Conservation (phyloP, 2,113 vertebrate genomes). For the Arothron firmamentum region DNA sequence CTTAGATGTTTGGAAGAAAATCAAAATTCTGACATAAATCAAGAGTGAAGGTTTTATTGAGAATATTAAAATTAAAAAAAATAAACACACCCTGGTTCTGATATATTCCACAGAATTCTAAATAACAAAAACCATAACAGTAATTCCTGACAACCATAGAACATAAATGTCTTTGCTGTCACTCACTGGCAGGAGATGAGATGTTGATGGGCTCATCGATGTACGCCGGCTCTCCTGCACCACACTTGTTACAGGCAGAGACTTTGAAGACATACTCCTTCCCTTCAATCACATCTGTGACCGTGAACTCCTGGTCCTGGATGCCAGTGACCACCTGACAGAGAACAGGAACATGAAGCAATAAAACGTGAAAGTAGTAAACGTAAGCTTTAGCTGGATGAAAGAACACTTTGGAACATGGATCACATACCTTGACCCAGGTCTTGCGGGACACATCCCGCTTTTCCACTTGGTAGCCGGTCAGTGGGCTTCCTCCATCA, state of each 20-base stretch:
- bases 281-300: slow-evolving; percentile 93
- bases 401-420: background rate
- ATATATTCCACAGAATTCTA: background rate
- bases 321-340: slow-evolving; percentile 82
- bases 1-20: too few species aligned
- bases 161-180: background rate
- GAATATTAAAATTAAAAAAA: too few species aligned
- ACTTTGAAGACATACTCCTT: slow-evolving; percentile 96
- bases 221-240: slow-evolving; percentile 93
- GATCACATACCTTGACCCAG: slow-evolving; percentile 86
- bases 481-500: slow-evolving; percentile 94
- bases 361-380: background rate
- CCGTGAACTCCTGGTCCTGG: slow-evolving; percentile 88
- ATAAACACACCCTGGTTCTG: background rate
- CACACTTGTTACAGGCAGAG: slow-evolving; percentile 92
- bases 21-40: too few species aligned
- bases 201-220: slow-evolving; percentile 94
- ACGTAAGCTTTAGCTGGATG: too few species aligned
- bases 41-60: too few species aligned
- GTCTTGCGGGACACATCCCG: slow-evolving; percentile 91
- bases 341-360: background rate
- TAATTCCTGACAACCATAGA: background rate
- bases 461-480: slow-evolving; percentile 92
- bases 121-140: background rate
- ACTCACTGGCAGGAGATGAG: slow-evolving; percentile 93